These are phyloP conservation scores for Hycleus cichorii DNA, from an alignment of 1,140 invertebrate species.

Conservation along the genomic window DNA sequence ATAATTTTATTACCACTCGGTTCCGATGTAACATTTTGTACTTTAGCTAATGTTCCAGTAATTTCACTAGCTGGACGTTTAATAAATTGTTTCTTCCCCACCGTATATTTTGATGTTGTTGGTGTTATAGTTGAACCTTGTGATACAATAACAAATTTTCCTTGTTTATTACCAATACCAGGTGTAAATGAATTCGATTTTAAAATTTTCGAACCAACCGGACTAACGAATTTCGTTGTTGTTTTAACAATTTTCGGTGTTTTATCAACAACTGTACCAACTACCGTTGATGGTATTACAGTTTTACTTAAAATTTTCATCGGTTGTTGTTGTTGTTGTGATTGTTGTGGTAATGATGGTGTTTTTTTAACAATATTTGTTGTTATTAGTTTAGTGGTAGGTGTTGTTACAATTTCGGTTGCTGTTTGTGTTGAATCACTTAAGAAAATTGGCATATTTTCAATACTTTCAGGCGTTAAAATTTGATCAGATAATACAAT, in stretches of 20 bases:
- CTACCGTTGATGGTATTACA: too few relatives aligned
- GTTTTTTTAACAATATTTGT: slow-evolving; percentile 5
- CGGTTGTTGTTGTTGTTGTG: slow-evolving; percentile 6
- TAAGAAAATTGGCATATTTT: slow-evolving; percentile 59
- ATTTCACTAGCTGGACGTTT: slow-evolving; percentile 37
- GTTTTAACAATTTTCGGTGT: slow-evolving; percentile 5
- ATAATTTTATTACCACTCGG: slow-evolving; percentile 46
- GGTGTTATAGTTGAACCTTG: slow-evolving; percentile 30
- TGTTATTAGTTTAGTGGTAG: not conserved
- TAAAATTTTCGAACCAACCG: not conserved
- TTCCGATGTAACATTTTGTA: slow-evolving; percentile 30
- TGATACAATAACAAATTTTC: slow-evolving; percentile 57
- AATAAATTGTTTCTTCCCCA: slow-evolving; percentile 35
- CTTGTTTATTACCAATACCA: slow-evolving; percentile 39
- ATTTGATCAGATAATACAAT: slow-evolving; percentile 62
- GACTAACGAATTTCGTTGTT: too few relatives aligned
- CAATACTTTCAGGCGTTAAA: slow-evolving; percentile 51
- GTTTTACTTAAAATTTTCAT: slow-evolving; percentile 17
- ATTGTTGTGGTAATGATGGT: not conserved
- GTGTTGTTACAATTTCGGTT: not conserved
- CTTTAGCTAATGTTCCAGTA: slow-evolving; percentile 24
- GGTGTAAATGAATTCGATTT: slow-evolving; percentile 8
- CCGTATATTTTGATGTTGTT: slow-evolving; percentile 23
- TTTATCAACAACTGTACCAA: not conserved
- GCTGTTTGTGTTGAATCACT: not conserved